Percentiles rank a stretch among this genome's conserved stretches.
Evolutionary conservation across 2,113 vertebrate genomes (phyloP).

Genomic region (Strix aluco): DNA sequence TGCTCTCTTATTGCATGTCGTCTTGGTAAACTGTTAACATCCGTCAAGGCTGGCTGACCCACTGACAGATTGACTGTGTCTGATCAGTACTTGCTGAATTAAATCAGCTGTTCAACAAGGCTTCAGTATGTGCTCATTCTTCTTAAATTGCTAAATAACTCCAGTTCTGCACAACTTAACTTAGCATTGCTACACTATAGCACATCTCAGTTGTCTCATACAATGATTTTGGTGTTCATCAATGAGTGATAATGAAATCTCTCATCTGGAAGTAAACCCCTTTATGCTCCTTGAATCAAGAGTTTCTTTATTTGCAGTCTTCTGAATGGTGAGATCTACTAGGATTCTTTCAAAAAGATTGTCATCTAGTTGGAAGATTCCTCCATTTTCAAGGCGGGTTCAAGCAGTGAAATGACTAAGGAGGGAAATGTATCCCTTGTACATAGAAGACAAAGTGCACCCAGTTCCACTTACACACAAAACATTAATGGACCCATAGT

Average conservation of each 20-base stretch:
- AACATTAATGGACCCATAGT: neutral
- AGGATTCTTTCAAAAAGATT: neutral
- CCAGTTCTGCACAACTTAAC: neutral
- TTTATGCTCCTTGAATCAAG: neutral
- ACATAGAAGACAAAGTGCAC: neutral
- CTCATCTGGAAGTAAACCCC: neutral
- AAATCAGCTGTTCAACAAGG: neutral
- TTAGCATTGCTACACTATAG: neutral
- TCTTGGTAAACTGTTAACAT: neutral
- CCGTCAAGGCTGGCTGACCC: neutral
- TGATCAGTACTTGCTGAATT: conserved; percentile 5
- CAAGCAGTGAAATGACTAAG: neutral
- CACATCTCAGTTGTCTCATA: neutral
- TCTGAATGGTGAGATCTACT: neutral
- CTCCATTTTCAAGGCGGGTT: neutral
- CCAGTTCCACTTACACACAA: neutral
- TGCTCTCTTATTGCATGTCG: neutral
- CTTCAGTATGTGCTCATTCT: neutral
- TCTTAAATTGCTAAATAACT: neutral
- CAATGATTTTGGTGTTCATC: neutral
- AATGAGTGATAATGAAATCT: neutral
- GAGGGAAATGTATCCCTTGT: neutral
- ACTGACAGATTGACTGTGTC: neutral
- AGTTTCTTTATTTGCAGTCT: neutral
- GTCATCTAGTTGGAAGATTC: neutral